These are phyloP conservation scores for Cariama cristata DNA, from an alignment of 2,113 vertebrate genomes.

Conservation along the genomic window DNA sequence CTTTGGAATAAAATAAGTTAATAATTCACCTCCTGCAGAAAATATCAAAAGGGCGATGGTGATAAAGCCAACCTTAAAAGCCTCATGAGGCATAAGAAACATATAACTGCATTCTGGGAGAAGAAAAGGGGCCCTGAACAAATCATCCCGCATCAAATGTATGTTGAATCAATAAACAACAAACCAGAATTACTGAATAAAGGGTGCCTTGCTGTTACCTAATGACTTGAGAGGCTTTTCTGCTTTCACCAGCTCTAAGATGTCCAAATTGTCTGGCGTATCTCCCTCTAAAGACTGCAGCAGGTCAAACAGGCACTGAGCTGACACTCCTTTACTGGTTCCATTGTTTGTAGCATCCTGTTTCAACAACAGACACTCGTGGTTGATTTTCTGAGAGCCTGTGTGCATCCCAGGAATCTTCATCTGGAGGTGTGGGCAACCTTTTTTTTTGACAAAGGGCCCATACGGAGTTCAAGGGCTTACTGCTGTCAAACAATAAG, in stretches of 20 bases:
- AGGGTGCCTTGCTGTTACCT: conserved; percentile 77
- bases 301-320: conserved; percentile 96
- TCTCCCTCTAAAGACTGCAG: conserved; percentile 95
- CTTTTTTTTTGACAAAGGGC: neutral
- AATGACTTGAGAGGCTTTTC: conserved; percentile 96
- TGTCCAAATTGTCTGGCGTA: conserved; percentile 90
- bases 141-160: neutral
- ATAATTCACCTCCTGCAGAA: neutral
- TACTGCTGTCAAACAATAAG: neutral
- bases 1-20: neutral
- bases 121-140: neutral
- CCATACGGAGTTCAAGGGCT: neutral
- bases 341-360: conserved; percentile 84
- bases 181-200: neutral
- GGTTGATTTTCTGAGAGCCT: neutral
- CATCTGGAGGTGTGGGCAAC: neutral
- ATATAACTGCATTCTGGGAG: neutral
- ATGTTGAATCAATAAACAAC: neutral
- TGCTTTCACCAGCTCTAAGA: conserved; percentile 94
- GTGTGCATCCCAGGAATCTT: neutral
- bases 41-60: neutral
- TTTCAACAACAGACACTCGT: neutral
- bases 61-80: neutral
- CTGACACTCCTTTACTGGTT: conserved; percentile 91
- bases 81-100: neutral